Evolutionary conservation across 2,888 invertebrate species (phyloP).

Genomic region (Pristionchus mayeri): DNA sequence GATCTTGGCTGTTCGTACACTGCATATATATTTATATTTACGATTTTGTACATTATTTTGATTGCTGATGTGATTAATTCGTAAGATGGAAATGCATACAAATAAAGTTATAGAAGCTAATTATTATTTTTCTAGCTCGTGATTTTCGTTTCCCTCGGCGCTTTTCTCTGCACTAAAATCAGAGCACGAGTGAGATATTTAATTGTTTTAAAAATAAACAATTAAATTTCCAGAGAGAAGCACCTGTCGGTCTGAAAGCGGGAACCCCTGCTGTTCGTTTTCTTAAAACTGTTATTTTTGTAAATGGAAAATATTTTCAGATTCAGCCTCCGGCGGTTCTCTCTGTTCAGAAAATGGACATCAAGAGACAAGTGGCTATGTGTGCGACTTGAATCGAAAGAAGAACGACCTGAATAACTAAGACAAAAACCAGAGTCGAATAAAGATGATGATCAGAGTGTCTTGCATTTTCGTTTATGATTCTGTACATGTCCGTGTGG

Average conservation of each 20-base stretch:
- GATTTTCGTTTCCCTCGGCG: not conserved
- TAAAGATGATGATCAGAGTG: not conserved
- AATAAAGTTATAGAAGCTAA: no score
- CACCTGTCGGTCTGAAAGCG: not conserved
- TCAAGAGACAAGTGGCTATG: not conserved
- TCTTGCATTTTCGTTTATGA: no score
- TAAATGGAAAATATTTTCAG: not conserved
- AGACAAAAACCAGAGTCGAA: conserved; percentile 17
- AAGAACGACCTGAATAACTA: not conserved
- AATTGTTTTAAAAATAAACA: not conserved
- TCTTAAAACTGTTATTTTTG: not conserved
- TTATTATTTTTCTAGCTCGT: not conserved
- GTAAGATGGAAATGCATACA: no score
- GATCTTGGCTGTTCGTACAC: no score
- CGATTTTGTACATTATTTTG: no score
- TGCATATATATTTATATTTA: no score
- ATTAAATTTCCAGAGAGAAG: not conserved
- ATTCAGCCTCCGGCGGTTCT: not conserved
- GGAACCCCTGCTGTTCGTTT: not conserved
- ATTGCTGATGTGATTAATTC: no score
- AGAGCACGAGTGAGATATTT: not conserved
- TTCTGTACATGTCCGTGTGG: no score
- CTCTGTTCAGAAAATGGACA: not conserved
- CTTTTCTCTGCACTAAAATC: not conserved
- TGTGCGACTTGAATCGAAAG: not conserved